phyloP scores from a whole-genome alignment of 2,797 vertebrate genomes.

The Rhynchotus rufescens region DNA sequence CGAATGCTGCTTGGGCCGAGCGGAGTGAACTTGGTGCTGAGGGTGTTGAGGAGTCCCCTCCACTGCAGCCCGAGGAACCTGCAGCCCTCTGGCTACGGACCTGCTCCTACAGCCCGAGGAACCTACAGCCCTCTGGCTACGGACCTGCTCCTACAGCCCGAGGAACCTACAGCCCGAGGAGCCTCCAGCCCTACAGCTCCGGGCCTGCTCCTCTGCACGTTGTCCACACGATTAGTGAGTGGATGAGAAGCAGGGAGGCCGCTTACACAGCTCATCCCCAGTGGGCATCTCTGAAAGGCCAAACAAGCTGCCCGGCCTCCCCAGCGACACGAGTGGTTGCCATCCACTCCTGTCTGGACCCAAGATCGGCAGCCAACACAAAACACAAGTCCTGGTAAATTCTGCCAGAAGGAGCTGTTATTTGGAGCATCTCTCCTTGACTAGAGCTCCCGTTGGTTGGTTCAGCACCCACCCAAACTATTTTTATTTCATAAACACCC shows the following conservation, averaged over 20 bases:
- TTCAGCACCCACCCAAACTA: background rate
- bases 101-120: background rate
- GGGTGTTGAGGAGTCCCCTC: background rate
- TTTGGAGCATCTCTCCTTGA: background rate
- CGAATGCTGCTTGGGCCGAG: background rate
- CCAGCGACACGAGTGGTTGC: rapidly evolving
- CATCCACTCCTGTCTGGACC: rapidly evolving
- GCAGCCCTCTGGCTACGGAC: too few relatives aligned
- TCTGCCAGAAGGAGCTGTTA: background rate
- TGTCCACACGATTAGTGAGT: background rate
- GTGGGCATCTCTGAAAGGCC: background rate
- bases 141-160: background rate
- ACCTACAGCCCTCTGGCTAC: background rate
- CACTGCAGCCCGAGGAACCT: too few relatives aligned
- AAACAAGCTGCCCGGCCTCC: background rate
- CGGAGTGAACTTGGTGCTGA: background rate
- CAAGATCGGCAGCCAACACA: background rate
- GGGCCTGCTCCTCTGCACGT: background rate
- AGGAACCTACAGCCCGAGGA: too few relatives aligned
- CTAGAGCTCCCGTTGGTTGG: rapidly evolving
- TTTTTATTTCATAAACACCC: rapidly evolving
- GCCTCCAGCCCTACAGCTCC: background rate
- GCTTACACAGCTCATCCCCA: background rate
- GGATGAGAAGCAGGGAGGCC: background rate
- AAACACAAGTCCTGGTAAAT: rapidly evolving